Conservation (phyloP, 2,888 invertebrate genomes). For the Ametastegia equiseti region DNA sequence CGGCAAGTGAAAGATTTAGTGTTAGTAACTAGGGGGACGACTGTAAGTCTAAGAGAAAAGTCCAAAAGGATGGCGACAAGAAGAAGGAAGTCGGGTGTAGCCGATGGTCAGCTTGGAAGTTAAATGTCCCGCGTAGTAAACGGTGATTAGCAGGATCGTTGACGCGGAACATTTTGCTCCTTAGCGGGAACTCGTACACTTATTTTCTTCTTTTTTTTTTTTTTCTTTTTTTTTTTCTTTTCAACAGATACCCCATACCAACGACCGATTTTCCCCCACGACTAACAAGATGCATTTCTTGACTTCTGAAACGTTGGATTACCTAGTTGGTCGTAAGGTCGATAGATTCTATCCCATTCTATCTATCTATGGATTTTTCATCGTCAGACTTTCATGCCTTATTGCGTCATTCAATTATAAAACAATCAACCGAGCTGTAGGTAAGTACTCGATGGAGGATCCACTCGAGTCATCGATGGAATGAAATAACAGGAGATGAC, state of each 20-base stretch:
- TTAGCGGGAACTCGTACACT: neutral
- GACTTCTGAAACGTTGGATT: neutral
- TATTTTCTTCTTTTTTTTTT: neutral
- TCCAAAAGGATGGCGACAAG: slow-evolving; percentile 13
- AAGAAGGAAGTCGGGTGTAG: slow-evolving; percentile 19
- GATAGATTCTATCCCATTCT: neutral
- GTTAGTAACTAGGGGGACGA: neutral
- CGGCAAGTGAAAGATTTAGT: slow-evolving; percentile 5
- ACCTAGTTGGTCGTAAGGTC: neutral
- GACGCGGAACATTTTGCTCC: slow-evolving; percentile 22
- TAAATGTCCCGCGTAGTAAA: slow-evolving; percentile 33
- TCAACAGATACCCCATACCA: neutral
- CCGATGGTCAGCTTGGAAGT: slow-evolving; percentile 10
- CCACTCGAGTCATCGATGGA: slow-evolving; percentile 17
- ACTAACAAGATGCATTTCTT: neutral
- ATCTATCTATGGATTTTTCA: neutral
- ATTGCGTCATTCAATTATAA: slow-evolving; percentile 39
- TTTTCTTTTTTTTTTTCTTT: neutral
- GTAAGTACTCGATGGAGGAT: neutral
- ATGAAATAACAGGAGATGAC: slow-evolving; percentile 18
- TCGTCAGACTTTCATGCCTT: neutral
- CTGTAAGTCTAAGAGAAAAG: neutral
- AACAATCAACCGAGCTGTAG: slow-evolving; percentile 25
- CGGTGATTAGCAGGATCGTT: slow-evolving; percentile 41
- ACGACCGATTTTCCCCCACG: neutral